These are phyloP conservation scores for Bovichtus diacanthus DNA, from an alignment of 2,797 vertebrate genomes.

Conservation along the genomic window DNA sequence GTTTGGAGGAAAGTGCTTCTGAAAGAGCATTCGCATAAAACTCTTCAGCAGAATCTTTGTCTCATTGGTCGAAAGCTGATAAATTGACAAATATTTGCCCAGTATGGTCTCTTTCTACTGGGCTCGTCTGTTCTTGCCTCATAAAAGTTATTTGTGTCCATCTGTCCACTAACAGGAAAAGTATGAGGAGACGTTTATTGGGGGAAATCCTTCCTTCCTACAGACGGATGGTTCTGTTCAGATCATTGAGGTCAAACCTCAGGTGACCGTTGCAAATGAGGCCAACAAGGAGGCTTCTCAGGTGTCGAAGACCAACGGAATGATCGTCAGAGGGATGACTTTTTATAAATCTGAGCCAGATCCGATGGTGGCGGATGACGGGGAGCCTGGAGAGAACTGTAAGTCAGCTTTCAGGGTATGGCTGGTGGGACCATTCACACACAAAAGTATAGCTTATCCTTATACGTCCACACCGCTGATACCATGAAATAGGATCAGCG, in stretches of 20 bases:
- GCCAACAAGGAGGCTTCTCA: slow-evolving; percentile 67
- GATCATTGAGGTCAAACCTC: slow-evolving; percentile 52
- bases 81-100: neutral
- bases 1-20: neutral
- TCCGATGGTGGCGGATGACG: slow-evolving; percentile 85
- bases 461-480: neutral
- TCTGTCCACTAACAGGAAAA: slow-evolving; percentile 81
- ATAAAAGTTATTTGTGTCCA: slow-evolving; percentile 26
- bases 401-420: slow-evolving; percentile 52
- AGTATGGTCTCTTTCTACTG: neutral
- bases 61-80: neutral
- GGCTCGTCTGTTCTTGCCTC: neutral
- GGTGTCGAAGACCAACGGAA: slow-evolving; percentile 71
- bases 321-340: slow-evolving; percentile 93
- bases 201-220: slow-evolving; percentile 77
- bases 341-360: slow-evolving; percentile 95
- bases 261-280: slow-evolving; percentile 29
- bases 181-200: slow-evolving; percentile 88
- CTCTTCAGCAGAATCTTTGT: neutral
- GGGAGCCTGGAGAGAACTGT: slow-evolving; percentile 92
- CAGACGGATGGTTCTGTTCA: slow-evolving; percentile 71
- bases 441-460: neutral
- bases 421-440: neutral
- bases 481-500: neutral
- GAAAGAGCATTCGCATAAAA: slow-evolving; percentile 1